Evolutionary conservation across 2,797 vertebrate species (phyloP).

Genomic region (Mionectes olivaceus): DNA sequence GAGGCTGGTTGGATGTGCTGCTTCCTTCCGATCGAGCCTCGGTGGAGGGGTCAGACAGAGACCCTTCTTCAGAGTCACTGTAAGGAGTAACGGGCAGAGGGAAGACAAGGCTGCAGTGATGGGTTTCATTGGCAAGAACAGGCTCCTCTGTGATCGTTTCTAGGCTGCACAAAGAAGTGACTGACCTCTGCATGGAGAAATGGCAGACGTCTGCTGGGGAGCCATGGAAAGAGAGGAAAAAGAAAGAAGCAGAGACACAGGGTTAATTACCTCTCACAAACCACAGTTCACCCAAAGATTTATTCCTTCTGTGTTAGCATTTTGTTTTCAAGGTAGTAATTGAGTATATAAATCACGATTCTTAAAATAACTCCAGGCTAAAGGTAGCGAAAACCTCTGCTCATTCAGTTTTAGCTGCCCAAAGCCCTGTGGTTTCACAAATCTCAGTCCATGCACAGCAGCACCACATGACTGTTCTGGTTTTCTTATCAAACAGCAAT

Average conservation of each 20-base stretch:
- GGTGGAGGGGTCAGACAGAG: neutral
- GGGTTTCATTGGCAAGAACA: slow-evolving; percentile 65
- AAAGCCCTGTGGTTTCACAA: neutral
- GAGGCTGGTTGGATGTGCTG: neutral
- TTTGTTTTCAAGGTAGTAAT: neutral
- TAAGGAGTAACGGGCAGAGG: slow-evolving; percentile 19
- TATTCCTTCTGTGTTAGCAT: neutral
- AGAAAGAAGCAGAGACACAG: neutral
- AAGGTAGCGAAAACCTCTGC: neutral
- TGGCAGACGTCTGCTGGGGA: slow-evolving; percentile 72
- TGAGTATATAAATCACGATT: neutral
- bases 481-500: neutral
- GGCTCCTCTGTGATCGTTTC: slow-evolving; percentile 86
- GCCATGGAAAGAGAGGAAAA: neutral
- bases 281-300: neutral
- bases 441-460: neutral
- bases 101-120: slow-evolving; percentile 42
- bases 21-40: slow-evolving; percentile 3
- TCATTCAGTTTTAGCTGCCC: neutral
- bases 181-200: slow-evolving; percentile 78
- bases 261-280: neutral
- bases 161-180: slow-evolving; percentile 81
- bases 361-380: neutral
- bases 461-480: neutral
- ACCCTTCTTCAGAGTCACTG: slow-evolving; percentile 56